Conservation (phyloP, 2,797 vertebrate species). For the Girardinus metallicus region DNA sequence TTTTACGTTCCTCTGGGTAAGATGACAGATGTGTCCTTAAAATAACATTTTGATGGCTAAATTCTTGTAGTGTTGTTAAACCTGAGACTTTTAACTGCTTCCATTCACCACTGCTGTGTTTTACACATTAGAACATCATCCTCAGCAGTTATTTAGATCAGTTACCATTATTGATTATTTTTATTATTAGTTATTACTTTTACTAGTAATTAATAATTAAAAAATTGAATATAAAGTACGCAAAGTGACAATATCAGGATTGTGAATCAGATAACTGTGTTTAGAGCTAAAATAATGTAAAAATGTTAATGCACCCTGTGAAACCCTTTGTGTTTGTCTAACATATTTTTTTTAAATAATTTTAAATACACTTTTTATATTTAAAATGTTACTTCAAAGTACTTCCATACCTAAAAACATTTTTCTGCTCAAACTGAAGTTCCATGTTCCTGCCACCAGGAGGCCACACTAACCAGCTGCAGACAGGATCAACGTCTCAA, state of each 20-base stretch:
- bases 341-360: too few species aligned
- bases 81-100: slow-evolving; percentile 1
- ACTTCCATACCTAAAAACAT: not conserved
- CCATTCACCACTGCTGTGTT: not conserved
- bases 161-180: not conserved
- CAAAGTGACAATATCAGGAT: not conserved
- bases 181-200: too few species aligned
- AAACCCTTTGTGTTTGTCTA: too few species aligned
- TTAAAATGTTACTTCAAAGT: not conserved
- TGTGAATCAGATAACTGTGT: not conserved
- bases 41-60: not conserved
- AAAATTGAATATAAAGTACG: not conserved
- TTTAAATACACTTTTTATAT: not conserved
- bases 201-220: not conserved
- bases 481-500: not conserved
- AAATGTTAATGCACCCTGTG: too few species aligned
- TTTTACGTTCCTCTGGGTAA: not conserved
- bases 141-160: not conserved
- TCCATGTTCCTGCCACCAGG: not conserved
- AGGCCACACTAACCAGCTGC: not conserved
- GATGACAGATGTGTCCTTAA: not conserved
- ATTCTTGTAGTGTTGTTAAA: not conserved
- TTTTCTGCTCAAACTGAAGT: not conserved
- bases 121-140: not conserved
- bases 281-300: not conserved